Evolutionary conservation across 2,888 invertebrate species (phyloP), one percentile per base, ranked within the genome.

Genomic region (Blomia tropicalis): DNA sequence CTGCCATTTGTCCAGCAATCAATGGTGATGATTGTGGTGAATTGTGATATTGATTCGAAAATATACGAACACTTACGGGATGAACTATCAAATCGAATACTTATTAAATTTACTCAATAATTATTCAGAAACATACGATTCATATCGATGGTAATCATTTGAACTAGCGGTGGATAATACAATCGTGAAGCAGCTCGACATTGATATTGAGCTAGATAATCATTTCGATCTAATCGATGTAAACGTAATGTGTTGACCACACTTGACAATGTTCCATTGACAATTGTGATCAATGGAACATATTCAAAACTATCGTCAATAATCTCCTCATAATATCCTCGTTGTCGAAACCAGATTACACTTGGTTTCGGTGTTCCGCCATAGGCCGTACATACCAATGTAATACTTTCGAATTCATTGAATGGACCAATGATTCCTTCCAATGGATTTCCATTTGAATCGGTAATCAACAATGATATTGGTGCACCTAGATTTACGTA

Each of bases 371-470:
- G 56, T 14, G 17, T n/a, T 29, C 56, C 56, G 25, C 56, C 56
- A 36, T 27, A 56, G 23, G 29, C 56, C 11, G 25, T 56, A 11
- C 56, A 56, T 11, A 56, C 29, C 23, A 56, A 25, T 56, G 29
- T 29, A 22, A 56, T 29, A 25, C 29, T 56, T 36, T 56, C 29
- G 7, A 56, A 56, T 31, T 56, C 56, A 56, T 56, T 56, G 23
- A 25, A 56, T 19, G 56, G 56, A 17, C 56, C 56, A 56, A 56
- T 56, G 25, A 56, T 25, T 14, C 56, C 56, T 25, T 56, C 56
- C 29, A 56, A 25, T 36, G 25, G 56, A 56, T 56, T 56, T n/a
- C 56, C 56, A 19, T 56, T n/a, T n/a, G 56, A 29, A 25, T 56
- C 56, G 31, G 56, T 56, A 14, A 56, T 56, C 2, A 3, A 30